These are phyloP conservation scores for Alexandromys fortis DNA, from an alignment of 2,113 vertebrate species.

Conservation along the genomic window DNA sequence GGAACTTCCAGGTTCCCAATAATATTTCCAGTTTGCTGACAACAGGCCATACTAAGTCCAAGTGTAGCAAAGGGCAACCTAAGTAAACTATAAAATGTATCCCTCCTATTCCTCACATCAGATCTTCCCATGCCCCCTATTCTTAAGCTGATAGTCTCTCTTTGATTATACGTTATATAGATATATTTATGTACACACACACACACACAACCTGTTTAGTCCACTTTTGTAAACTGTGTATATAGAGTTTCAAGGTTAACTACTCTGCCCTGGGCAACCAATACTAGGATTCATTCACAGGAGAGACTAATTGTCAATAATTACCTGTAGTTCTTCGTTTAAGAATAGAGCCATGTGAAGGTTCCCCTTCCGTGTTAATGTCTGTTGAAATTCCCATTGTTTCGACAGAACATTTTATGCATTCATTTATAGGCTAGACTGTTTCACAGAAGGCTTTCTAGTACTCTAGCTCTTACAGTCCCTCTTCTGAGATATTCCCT, in stretches of 20 bases:
- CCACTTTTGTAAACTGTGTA: not conserved
- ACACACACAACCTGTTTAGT: no score
- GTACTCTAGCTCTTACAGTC: not conserved
- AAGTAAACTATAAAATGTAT: not conserved
- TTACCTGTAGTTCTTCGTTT: not conserved
- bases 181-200: not conserved
- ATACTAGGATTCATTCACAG: no score
- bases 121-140: no score
- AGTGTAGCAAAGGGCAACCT: not conserved
- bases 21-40: not conserved
- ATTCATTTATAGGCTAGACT: not conserved
- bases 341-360: not conserved
- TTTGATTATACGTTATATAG: not conserved
- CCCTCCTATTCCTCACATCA: no score
- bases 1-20: not conserved
- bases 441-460: not conserved
- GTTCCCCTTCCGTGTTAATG: not conserved
- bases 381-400: not conserved
- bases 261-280: not conserved
- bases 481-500: not conserved
- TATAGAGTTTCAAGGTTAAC: not conserved
- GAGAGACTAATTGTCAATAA: no score
- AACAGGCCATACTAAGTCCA: not conserved
- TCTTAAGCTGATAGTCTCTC: not conserved
- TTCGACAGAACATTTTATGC: not conserved